Conservation (phyloP, 2,113 vertebrate species). For the Cyprinus carpio region DNA sequence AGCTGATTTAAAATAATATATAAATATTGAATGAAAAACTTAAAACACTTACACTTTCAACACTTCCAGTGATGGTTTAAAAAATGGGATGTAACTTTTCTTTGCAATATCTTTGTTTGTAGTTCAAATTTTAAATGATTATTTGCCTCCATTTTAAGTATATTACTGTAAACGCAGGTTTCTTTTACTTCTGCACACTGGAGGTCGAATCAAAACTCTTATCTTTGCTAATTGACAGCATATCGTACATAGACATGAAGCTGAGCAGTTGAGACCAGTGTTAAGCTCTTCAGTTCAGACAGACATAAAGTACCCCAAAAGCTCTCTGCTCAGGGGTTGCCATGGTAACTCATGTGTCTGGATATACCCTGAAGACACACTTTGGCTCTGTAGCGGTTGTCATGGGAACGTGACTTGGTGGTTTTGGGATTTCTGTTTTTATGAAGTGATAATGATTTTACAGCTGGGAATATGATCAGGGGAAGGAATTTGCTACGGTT, state of each 20-base stretch:
- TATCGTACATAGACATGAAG: not conserved
- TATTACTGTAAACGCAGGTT: not conserved
- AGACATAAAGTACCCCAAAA: conserved; percentile 4
- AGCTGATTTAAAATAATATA: no score
- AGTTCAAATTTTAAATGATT: no score
- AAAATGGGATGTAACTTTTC: not conserved
- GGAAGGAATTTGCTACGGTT: not conserved
- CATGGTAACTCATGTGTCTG: conserved; percentile 28
- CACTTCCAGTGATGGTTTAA: not conserved
- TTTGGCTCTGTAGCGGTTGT: conserved; percentile 21
- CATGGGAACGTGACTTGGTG: conserved; percentile 12
- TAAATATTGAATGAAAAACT: no score
- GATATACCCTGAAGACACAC: not conserved
- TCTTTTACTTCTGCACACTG: not conserved
- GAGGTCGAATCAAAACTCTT: not conserved
- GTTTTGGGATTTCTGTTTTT: conserved; percentile 5
- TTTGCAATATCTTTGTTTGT: no score
- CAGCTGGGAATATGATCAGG: not conserved
- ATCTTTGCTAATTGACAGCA: not conserved
- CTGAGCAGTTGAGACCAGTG: not conserved
- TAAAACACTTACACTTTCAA: no score
- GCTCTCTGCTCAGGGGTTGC: conserved; percentile 34
- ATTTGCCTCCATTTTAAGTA: not conserved
- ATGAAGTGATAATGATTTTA: not conserved
- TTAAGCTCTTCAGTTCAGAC: not conserved